Evolutionary conservation across 2,797 vertebrate species (phyloP).

Genomic region (Coluber constrictor): DNA sequence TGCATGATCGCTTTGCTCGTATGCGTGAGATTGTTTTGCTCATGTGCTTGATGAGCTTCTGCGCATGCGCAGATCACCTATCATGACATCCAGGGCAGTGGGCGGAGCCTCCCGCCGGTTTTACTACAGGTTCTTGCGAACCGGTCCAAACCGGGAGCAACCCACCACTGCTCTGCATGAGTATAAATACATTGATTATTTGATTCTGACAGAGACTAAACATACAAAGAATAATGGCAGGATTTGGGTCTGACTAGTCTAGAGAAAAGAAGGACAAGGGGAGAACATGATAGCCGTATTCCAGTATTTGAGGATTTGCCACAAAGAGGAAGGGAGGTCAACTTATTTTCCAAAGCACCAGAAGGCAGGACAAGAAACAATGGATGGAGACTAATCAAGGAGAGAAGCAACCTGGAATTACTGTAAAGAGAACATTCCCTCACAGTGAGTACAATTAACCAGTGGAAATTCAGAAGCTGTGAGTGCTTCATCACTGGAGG

Average conservation of each 20-base stretch:
- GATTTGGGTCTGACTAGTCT: not conserved
- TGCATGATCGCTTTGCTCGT: too few relatives aligned
- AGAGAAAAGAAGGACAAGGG: not conserved
- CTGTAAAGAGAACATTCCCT: not conserved
- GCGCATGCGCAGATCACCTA: too few relatives aligned
- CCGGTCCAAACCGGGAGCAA: too few relatives aligned
- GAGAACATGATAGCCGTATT: not conserved
- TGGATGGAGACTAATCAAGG: not conserved
- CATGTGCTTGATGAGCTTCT: too few relatives aligned
- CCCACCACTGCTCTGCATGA: constrained; percentile 43
- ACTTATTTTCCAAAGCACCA: not conserved
- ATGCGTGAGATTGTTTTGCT: too few relatives aligned
- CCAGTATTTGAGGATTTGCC: not conserved
- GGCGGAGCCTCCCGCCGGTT: too few relatives aligned
- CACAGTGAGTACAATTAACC: not conserved
- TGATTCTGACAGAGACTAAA: constrained; percentile 59
- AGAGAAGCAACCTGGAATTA: not conserved
- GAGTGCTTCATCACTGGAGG: not conserved
- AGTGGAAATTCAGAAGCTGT: not conserved
- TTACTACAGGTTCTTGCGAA: too few relatives aligned
- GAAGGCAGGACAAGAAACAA: not conserved
- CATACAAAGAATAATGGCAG: not conserved
- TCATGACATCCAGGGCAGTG: too few relatives aligned
- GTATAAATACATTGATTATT: constrained; percentile 72
- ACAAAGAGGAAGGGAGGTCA: not conserved